Evolutionary conservation across 2,888 invertebrate genomes (phyloP), one percentile per base, ranked within the genome.

Genomic region (Tachina fera): DNA sequence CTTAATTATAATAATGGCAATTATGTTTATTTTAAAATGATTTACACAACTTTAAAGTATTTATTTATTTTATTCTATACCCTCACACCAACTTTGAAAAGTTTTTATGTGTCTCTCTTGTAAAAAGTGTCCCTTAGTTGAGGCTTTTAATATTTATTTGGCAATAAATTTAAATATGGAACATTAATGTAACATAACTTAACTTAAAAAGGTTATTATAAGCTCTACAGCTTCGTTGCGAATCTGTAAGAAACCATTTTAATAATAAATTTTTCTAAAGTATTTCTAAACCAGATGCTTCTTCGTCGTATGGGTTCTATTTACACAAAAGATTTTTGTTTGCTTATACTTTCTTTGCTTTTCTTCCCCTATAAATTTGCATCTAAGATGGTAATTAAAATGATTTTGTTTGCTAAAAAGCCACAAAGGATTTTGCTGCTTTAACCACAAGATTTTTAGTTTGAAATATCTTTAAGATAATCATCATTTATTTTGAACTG

Each of bases 91-190:
- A 16, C n/a, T 16, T 47, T 51, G 31, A 51, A 39, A 53, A 16
- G 14, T 19, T 56, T 8, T 43, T n/a, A 9, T 45, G 22, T 4
- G 41, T 9, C 9, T 14, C 14, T 9, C 53, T 31, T 65, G 8
- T 53, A 31, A 31, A 31, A 76, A 53, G 51, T 47, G 22, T 41
- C n/a, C 49, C 67, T 67, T 74, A 49, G 72, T 80, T 74, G 56
- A 70, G 82, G 63, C 71, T 75, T 81, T 86, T 86, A 86, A 86
- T 72, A 72, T 86, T 83, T 83, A 86, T 86, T 76, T 80, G 83
- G 41, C 31, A 19, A 86, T 86, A 86, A 86, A 86, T 86, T 83
- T 80, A 67, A 86, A 86, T 83, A 22, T 49, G 19, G 72, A 79
- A 79, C 76, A 78, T 84, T 82, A 81, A 60, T 87, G 74, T 56